Evolutionary conservation across 2,113 vertebrate genomes (phyloP).

Genomic region (Epinephelus fuscoguttatus): DNA sequence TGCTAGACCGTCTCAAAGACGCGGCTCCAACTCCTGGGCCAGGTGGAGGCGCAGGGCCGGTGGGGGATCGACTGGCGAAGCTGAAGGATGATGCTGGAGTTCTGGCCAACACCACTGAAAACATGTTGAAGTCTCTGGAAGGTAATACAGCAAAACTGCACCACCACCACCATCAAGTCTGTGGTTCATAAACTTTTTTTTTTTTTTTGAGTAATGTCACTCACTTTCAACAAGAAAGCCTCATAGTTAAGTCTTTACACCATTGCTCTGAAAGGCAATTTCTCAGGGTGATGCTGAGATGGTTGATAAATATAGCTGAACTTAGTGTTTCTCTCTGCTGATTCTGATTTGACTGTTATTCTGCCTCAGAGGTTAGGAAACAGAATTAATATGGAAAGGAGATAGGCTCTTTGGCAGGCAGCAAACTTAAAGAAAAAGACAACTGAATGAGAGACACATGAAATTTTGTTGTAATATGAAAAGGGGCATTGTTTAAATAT

Average conservation of each 20-base stretch:
- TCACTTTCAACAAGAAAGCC: background rate
- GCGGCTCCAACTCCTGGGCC: constrained; percentile 18
- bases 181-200: background rate
- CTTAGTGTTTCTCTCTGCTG: background rate
- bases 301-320: background rate
- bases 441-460: too few relatives aligned
- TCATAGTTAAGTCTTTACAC: background rate
- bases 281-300: background rate
- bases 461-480: too few relatives aligned
- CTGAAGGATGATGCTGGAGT: constrained; percentile 82
- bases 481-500: too few relatives aligned
- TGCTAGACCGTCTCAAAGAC: constrained; percentile 78
- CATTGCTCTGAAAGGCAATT: background rate
- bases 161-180: background rate
- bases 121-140: constrained; percentile 85
- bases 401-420: background rate
- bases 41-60: background rate
- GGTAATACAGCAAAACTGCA: constrained; percentile 78
- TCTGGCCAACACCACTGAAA: constrained; percentile 85
- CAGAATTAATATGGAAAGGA: background rate
- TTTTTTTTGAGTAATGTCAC: background rate
- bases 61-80: constrained; percentile 78
- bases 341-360: background rate
- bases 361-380: background rate
- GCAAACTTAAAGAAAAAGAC: background rate